Percentiles rank a stretch among this genome's conserved stretches.
Conservation (phyloP, 2,888 invertebrate genomes). For the Melanostoma scalare region DNA sequence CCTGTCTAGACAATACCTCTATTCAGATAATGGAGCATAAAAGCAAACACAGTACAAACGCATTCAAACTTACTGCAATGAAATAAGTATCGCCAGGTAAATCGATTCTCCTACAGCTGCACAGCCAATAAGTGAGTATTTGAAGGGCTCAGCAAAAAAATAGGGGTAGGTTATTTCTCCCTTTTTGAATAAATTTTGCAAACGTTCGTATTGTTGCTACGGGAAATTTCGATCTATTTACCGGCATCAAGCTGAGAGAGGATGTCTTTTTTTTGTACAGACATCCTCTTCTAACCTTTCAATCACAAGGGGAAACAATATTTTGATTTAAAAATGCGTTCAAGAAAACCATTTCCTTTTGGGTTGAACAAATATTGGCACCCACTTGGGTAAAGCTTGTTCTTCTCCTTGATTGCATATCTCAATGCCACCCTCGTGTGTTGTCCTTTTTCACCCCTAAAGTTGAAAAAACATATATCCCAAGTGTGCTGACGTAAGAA, state of each 20-base stretch:
- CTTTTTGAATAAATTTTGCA: constrained; percentile 42
- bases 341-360: constrained; percentile 62
- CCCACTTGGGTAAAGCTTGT: constrained; percentile 67
- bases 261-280: constrained; percentile 20
- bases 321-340: constrained; percentile 55
- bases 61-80: constrained; percentile 13
- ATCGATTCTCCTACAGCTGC: constrained; percentile 56
- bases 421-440: constrained; percentile 1
- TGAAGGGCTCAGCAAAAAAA: not conserved
- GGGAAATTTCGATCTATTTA: constrained; percentile 43
- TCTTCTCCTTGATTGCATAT: constrained; percentile 34
- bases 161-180: constrained; percentile 38
- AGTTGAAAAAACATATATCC: constrained; percentile 13
- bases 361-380: constrained; percentile 64
- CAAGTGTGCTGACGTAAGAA: constrained; percentile 46
- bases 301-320: constrained; percentile 25
- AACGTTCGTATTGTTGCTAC: constrained; percentile 34
- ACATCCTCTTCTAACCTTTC: constrained; percentile 9
- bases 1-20: constrained; percentile 64
- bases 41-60: constrained; percentile 6
- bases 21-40: constrained; percentile 48
- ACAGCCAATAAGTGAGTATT: constrained; percentile 40
- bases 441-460: constrained; percentile 37
- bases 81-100: constrained; percentile 60
- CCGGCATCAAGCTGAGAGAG: constrained; percentile 27